A percentile compares a stretch with the other conserved stretches of the same genome.
These are phyloP conservation scores for Lycaena phlaeas DNA, from an alignment of 2,888 invertebrate species.

Conservation along the genomic window DNA sequence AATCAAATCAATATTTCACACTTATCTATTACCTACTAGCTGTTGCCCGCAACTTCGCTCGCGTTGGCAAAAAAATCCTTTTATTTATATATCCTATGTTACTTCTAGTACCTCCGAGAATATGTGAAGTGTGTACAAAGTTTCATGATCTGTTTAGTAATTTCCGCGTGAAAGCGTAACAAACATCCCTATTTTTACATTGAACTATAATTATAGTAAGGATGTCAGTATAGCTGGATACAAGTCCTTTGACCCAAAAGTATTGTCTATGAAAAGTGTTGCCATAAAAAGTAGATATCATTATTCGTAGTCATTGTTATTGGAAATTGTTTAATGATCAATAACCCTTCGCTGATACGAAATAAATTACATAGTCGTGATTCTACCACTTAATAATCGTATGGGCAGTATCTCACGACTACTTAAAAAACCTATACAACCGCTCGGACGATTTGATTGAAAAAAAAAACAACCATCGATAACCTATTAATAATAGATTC, in stretches of 20 bases:
- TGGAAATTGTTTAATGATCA: constrained; percentile 59
- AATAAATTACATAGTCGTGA: constrained; percentile 54
- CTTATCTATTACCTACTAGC: too few relatives aligned
- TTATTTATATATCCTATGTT: too few relatives aligned
- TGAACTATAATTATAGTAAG: too few relatives aligned
- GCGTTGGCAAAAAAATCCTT: too few relatives aligned
- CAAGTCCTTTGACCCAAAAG: neutral
- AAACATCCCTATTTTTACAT: too few relatives aligned
- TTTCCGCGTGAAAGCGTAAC: too few relatives aligned
- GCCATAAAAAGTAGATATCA: neutral
- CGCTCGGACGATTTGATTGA: constrained; percentile 8
- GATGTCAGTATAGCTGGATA: too few relatives aligned
- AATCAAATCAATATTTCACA: too few relatives aligned
- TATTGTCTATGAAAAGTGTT: neutral
- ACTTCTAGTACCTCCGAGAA: too few relatives aligned
- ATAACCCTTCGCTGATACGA: constrained; percentile 57
- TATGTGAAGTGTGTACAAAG: too few relatives aligned
- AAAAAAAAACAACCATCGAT: constrained; percentile 6
- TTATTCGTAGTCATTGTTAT: constrained; percentile 25
- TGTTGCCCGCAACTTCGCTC: too few relatives aligned
- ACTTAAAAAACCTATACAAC: constrained; percentile 47
- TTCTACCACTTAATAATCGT: constrained; percentile 67
- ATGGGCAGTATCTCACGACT: constrained; percentile 66
- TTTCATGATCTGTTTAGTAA: too few relatives aligned
- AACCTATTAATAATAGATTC: constrained; percentile 25